Evolutionary conservation across 2,888 invertebrate genomes (phyloP).

Genomic region (Heliconius erato): DNA sequence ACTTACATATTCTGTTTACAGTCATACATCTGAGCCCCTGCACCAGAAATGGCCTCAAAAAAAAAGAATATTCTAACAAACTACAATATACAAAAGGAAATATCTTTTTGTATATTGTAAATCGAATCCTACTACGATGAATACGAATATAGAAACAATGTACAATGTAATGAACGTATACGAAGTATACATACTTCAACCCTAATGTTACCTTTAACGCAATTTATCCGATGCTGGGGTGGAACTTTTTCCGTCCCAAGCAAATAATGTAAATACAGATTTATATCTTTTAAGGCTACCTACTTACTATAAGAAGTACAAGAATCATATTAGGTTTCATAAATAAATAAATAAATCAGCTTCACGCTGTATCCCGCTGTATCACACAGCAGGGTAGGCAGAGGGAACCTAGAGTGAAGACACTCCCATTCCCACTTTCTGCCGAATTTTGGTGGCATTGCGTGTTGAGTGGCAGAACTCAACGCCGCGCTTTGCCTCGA

Average conservation of each 20-base stretch:
- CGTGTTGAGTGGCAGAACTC: no score
- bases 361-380: no score
- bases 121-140: no score
- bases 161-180: background rate
- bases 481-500: no score
- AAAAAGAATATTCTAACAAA: background rate
- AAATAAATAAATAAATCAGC: no score
- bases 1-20: no score
- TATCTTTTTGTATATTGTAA: no score
- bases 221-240: constrained; percentile 43
- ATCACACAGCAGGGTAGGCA: no score
- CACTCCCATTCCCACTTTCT: no score
- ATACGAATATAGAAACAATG: constrained; percentile 6
- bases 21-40: background rate
- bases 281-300: constrained; percentile 53
- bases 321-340: background rate
- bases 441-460: no score
- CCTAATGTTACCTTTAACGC: constrained; percentile 50
- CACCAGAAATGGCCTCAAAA: background rate
- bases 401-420: no score
- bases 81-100: background rate
- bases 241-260: constrained; percentile 48
- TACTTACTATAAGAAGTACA: no score
- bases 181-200: constrained; percentile 12
- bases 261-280: constrained; percentile 55